Percentiles rank a stretch among this genome's conserved stretches.
phyloP scores from a whole-genome alignment of 2,113 vertebrate species.

The Electrona antarctica region DNA sequence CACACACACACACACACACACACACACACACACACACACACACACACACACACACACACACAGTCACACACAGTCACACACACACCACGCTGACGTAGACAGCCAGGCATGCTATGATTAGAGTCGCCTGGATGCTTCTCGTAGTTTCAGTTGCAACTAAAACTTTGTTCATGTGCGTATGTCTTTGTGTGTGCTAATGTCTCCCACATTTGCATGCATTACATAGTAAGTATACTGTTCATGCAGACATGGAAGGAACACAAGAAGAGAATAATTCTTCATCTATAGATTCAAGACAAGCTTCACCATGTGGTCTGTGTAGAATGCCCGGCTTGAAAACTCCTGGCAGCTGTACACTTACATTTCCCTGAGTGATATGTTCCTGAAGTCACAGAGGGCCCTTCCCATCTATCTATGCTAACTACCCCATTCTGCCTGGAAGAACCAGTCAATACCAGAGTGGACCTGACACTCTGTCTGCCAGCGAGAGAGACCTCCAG shows the following conservation, averaged over 20 bases:
- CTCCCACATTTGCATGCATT: no score
- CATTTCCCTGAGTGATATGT: constrained; percentile 24
- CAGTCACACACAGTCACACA: no score
- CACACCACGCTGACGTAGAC: constrained; percentile 44
- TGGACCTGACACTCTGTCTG: constrained; percentile 48
- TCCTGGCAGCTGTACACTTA: background rate
- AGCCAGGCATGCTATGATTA: constrained; percentile 39
- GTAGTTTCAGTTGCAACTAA: constrained; percentile 7
- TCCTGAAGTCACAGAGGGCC: constrained; percentile 26
- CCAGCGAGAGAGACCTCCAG: constrained; percentile 46
- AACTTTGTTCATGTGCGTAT: constrained; percentile 36
- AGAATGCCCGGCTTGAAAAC: background rate
- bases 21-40: background rate
- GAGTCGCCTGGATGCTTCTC: constrained; percentile 50
- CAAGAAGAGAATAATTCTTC: constrained; percentile 6
- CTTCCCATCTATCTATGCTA: constrained; percentile 33
- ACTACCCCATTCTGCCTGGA: constrained; percentile 45
- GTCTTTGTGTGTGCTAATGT: background rate
- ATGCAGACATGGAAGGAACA: constrained; percentile 10
- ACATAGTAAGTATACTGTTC: constrained; percentile 4
- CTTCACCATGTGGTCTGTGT: background rate
- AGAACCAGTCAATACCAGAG: constrained; percentile 52
- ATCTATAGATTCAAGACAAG: constrained; percentile 22
- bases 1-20: no score
- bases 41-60: no score